A percentile compares a stretch with the other conserved stretches of the same genome.
Conservation (phyloP, 2,797 vertebrate species). For the Bucorvus abyssinicus region DNA sequence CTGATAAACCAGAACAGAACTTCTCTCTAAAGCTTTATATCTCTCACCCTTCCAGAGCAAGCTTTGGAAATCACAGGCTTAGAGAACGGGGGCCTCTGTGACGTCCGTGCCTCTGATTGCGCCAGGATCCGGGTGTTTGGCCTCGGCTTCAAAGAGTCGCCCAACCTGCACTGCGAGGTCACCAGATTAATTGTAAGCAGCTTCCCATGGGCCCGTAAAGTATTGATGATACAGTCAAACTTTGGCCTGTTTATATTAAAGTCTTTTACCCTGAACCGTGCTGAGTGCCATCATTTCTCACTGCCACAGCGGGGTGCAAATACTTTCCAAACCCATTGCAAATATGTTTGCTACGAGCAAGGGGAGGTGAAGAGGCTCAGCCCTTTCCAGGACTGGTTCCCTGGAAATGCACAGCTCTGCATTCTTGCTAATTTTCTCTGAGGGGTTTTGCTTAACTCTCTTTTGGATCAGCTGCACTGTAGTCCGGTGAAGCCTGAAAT, state of each 20-base stretch:
- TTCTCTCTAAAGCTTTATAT: not conserved
- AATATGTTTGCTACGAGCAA: fast-evolving
- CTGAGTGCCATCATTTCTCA: not conserved
- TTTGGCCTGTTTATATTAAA: not conserved
- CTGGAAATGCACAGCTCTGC: not conserved
- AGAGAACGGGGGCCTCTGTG: constrained; percentile 75
- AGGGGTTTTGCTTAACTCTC: constrained; percentile 37
- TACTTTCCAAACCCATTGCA: not conserved
- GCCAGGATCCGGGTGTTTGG: constrained; percentile 69
- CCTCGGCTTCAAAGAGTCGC: constrained; percentile 71
- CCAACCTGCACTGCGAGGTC: constrained; percentile 74
- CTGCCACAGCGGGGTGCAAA: not conserved
- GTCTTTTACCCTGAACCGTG: not conserved
- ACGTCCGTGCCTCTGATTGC: constrained; percentile 69
- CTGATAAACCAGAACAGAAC: not conserved
- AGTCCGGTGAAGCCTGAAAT: constrained; percentile 60
- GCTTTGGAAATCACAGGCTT: constrained; percentile 74
- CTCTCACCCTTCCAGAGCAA: constrained; percentile 56
- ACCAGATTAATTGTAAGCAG: constrained; percentile 76
- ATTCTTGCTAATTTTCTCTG: not conserved
- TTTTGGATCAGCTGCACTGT: constrained; percentile 32
- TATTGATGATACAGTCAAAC: not conserved
- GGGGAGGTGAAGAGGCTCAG: not conserved
- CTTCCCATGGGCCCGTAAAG: not conserved
- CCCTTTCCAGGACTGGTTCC: not conserved